Evolutionary conservation across 1,140 invertebrate genomes (phyloP).

Genomic region (Drosophila pseudoananassae): DNA sequence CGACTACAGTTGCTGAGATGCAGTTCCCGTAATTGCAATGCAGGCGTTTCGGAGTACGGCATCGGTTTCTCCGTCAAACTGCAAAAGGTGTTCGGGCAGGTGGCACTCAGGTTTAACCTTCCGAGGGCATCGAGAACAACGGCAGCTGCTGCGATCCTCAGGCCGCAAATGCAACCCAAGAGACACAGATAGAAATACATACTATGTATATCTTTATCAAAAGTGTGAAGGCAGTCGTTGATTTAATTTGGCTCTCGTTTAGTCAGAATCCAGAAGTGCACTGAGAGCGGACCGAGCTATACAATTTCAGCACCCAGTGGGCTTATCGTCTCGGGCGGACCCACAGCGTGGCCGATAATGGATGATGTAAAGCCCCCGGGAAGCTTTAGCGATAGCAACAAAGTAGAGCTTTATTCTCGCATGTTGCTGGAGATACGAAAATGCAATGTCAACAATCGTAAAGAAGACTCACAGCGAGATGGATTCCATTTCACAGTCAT

Average conservation of each 20-base stretch:
- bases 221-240: neutral
- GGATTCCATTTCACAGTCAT: neutral
- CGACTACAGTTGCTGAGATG: slow-evolving; percentile 48
- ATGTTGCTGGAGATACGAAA: slow-evolving; percentile 4
- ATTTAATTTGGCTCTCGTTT: slow-evolving; percentile 7
- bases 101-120: slow-evolving; percentile 45
- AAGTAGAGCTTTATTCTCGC: slow-evolving; percentile 25
- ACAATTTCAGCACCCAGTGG: neutral
- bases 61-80: slow-evolving; percentile 34
- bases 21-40: slow-evolving; percentile 37
- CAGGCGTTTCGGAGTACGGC: slow-evolving; percentile 9
- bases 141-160: neutral
- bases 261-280: slow-evolving; percentile 8
- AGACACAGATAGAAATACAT: slow-evolving; percentile 20
- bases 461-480: neutral
- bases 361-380: slow-evolving; percentile 21
- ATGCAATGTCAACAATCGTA: neutral
- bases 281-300: neutral
- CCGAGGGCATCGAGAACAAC: slow-evolving; percentile 12
- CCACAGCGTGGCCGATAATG: slow-evolving; percentile 18
- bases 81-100: slow-evolving; percentile 47
- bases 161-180: slow-evolving; percentile 11
- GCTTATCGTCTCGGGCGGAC: slow-evolving; percentile 19
- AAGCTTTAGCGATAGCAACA: slow-evolving; percentile 31
- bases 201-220: neutral